Conservation (phyloP, 2,113 vertebrate genomes). For the Catharus bicknelli region DNA sequence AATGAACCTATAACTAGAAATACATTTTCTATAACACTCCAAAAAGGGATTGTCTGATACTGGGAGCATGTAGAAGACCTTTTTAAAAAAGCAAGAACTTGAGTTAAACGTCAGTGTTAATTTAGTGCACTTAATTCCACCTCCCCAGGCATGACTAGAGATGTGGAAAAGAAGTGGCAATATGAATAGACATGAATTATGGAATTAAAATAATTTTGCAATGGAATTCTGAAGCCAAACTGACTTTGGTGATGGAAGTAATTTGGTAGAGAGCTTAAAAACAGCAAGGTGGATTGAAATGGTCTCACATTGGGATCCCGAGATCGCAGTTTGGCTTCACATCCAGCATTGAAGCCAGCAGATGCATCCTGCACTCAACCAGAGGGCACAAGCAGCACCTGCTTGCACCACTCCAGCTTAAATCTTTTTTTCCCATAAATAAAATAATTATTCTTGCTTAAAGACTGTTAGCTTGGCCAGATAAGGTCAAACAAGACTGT, state of each 20-base stretch:
- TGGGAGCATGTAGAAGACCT: background rate
- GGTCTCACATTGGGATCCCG: background rate
- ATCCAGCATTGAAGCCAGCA: fast-evolving
- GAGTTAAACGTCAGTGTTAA: background rate
- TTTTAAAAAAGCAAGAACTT: background rate
- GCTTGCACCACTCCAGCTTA: background rate
- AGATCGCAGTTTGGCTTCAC: background rate
- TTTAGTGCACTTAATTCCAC: background rate
- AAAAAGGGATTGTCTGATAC: background rate
- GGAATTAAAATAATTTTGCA: background rate
- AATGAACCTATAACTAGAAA: background rate
- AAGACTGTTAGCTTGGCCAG: background rate
- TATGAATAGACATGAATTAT: background rate
- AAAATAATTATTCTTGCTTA: background rate
- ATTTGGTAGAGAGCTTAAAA: background rate
- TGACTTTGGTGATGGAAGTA: background rate
- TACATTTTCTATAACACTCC: background rate
- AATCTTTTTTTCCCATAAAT: background rate
- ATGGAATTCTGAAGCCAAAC: background rate
- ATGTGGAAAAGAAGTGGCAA: background rate
- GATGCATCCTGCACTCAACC: background rate
- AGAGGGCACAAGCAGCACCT: background rate
- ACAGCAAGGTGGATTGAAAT: background rate
- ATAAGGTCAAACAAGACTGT: background rate
- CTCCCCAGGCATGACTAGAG: background rate